These are phyloP conservation scores for Muschampia plurimacula DNA, from an alignment of 2,888 invertebrate species.

Conservation along the genomic window DNA sequence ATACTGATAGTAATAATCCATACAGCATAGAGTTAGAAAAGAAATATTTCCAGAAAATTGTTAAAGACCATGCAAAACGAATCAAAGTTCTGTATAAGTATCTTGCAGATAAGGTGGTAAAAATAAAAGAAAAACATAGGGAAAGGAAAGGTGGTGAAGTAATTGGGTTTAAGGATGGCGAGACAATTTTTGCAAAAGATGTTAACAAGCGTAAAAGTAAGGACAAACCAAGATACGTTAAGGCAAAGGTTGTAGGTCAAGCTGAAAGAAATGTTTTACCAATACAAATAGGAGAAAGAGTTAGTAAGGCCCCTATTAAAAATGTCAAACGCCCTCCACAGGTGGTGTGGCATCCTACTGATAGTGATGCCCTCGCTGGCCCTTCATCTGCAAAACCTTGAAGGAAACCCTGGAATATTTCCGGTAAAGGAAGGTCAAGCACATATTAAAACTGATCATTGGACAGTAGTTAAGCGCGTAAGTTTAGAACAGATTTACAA, in stretches of 20 bases:
- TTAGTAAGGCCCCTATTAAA: constrained; percentile 6
- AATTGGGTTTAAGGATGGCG: neutral
- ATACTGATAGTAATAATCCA: constrained; percentile 33
- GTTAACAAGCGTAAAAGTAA: constrained; percentile 18
- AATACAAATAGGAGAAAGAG: constrained; percentile 1
- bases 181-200: constrained; percentile 14
- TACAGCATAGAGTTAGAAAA: neutral
- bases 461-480: neutral
- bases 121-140: neutral
- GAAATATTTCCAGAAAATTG: constrained; percentile 1
- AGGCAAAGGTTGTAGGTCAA: constrained; percentile 8
- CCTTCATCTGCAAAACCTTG: constrained; percentile 14
- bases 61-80: constrained; percentile 9
- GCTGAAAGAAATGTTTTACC: constrained; percentile 6
- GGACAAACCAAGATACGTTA: constrained; percentile 21
- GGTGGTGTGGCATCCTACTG: constrained; percentile 10
- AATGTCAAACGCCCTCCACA: constrained; percentile 30
- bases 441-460: neutral
- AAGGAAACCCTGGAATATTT: constrained; percentile 12
- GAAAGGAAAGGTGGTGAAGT: constrained; percentile 25
- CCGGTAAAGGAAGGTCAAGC: neutral
- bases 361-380: neutral
- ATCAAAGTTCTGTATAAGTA: constrained; percentile 5
- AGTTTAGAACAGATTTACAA: constrained; percentile 22
- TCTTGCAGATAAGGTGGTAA: constrained; percentile 1